phyloP scores from a whole-genome alignment of 2,888 invertebrate genomes.

The Acrocera orbiculus region DNA sequence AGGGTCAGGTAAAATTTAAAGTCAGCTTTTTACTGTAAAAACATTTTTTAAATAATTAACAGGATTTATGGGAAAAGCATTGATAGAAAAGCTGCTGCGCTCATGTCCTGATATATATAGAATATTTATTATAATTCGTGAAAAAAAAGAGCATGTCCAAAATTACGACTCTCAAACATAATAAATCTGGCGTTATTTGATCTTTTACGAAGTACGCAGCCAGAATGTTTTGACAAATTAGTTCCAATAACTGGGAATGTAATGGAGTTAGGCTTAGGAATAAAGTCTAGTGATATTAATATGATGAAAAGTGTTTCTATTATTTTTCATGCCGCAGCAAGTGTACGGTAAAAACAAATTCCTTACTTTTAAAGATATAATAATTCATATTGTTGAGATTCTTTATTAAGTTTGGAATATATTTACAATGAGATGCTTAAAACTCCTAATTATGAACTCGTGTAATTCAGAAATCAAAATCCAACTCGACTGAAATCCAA shows the following conservation, averaged over 20 bases:
- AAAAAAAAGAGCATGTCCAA: conserved; percentile 47
- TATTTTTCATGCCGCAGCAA: conserved; percentile 64
- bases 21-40: no score
- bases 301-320: conserved; percentile 43
- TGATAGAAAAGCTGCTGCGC: conserved; percentile 73
- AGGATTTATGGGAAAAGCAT: conserved; percentile 80
- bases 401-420: no score
- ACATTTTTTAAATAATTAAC: no score
- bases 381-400: no score
- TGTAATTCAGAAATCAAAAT: no score
- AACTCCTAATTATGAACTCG: no score
- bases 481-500: no score
- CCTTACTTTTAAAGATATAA: neutral
- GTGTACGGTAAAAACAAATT: conserved; percentile 38
- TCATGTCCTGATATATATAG: conserved; percentile 56
- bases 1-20: no score
- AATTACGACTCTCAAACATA: conserved; percentile 45
- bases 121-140: conserved; percentile 60
- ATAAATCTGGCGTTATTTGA: conserved; percentile 33
- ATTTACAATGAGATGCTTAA: no score
- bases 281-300: conserved; percentile 33
- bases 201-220: conserved; percentile 33
- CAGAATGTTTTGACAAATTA: conserved; percentile 41
- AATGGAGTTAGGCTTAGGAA: conserved; percentile 37
- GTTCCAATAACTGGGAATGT: conserved; percentile 46